phyloP scores from a whole-genome alignment of 2,113 vertebrate species.

The Dissostichus mawsoni region DNA sequence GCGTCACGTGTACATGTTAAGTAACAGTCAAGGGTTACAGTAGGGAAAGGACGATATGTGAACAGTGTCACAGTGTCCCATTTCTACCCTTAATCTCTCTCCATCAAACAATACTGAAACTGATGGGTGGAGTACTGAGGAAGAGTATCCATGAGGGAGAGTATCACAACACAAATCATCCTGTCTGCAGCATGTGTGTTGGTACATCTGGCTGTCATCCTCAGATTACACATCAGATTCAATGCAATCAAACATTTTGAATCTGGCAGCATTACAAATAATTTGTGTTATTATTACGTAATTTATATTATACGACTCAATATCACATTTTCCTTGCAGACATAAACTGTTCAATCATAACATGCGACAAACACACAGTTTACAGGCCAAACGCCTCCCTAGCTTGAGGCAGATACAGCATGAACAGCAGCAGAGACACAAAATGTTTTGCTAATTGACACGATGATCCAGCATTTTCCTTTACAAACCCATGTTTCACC shows the following conservation, averaged over 20 bases:
- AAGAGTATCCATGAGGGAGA: conserved; percentile 18
- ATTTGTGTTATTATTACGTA: conserved; percentile 22
- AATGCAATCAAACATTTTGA: background rate
- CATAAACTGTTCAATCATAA: background rate
- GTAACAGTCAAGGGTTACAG: conserved; percentile 7
- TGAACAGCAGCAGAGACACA: conserved; percentile 11
- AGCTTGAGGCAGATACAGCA: conserved; percentile 24
- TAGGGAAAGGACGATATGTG: background rate
- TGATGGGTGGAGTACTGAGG: conserved; percentile 33
- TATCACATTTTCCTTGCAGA: conserved; percentile 21
- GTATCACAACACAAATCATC: conserved; percentile 11
- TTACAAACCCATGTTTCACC: conserved; percentile 8
- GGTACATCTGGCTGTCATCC: too few relatives aligned
- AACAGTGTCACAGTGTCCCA: conserved; percentile 33
- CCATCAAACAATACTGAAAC: conserved; percentile 11
- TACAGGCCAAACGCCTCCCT: background rate
- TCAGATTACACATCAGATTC: background rate
- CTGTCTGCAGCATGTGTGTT: too few relatives aligned
- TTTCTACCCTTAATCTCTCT: conserved; percentile 2
- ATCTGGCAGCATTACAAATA: background rate
- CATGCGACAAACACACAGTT: conserved; percentile 4
- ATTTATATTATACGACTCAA: conserved; percentile 24
- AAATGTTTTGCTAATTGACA: background rate
- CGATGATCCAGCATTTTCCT: background rate
- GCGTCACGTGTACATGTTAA: background rate